phyloP scores from a whole-genome alignment of 2,888 invertebrate genomes.

The Drosophila leonis region DNA sequence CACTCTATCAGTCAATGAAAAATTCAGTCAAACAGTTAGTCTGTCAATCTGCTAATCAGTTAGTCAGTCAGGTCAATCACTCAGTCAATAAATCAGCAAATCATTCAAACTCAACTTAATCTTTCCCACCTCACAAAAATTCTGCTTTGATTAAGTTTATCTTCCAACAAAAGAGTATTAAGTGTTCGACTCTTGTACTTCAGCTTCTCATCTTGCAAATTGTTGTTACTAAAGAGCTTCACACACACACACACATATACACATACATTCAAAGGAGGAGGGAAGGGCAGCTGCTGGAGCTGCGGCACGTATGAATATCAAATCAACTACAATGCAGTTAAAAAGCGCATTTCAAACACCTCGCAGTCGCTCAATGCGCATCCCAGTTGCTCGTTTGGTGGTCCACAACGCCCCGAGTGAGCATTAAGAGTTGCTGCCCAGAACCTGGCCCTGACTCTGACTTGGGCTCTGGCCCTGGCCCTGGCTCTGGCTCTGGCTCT shows the following conservation, averaged over 20 bases:
- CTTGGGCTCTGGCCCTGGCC: conserved; percentile 13
- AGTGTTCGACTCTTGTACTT: neutral
- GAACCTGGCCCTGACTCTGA: conserved; percentile 18
- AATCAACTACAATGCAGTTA: conserved; percentile 79
- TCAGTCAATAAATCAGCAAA: neutral
- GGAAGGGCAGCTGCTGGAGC: conserved; percentile 2
- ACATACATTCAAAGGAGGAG: neutral
- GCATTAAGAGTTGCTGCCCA: conserved; percentile 63
- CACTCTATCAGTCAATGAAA: neutral
- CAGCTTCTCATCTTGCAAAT: conserved; percentile 21
- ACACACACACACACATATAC: conserved; percentile 14
- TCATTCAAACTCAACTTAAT: neutral
- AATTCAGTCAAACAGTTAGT: neutral
- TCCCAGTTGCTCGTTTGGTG: conserved; percentile 69
- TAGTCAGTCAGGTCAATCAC: neutral
- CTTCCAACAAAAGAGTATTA: conserved; percentile 19
- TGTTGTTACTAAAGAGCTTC: conserved; percentile 32
- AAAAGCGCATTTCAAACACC: conserved; percentile 77
- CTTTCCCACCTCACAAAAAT: neutral
- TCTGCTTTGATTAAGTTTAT: neutral
- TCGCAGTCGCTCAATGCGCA: conserved; percentile 42
- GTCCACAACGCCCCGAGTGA: conserved; percentile 70
- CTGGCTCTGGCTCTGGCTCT: conserved; percentile 18
- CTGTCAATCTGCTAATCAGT: neutral
- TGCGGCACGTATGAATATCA: conserved; percentile 69